These are phyloP conservation scores for Polypterus bichir DNA, from an alignment of 2,113 vertebrate genomes.

Conservation along the genomic window DNA sequence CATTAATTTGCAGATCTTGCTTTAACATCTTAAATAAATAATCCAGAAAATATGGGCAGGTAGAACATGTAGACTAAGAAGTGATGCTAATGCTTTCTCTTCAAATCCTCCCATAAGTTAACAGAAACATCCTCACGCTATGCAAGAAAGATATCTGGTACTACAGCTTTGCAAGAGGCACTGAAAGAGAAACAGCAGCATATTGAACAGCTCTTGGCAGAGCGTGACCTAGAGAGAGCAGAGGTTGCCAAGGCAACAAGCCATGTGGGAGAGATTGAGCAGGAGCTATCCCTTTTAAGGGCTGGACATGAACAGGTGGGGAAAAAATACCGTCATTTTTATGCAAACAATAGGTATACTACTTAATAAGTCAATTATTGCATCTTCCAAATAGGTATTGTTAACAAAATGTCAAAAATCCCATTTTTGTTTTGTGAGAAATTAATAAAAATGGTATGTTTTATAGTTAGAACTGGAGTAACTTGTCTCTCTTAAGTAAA, in stretches of 20 bases:
- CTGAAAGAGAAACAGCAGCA: conserved; percentile 98
- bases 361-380: too few relatives aligned
- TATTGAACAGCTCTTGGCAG: conserved; percentile 92
- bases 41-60: background rate
- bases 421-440: too few relatives aligned
- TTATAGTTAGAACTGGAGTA: too few relatives aligned
- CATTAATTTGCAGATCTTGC: background rate
- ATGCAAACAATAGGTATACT: too few relatives aligned
- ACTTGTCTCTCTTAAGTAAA: too few relatives aligned
- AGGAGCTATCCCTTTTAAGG: conserved; percentile 71
- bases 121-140: conserved; percentile 95
- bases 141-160: conserved; percentile 89
- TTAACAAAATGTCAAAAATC: too few relatives aligned
- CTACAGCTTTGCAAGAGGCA: conserved; percentile 89
- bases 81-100: background rate
- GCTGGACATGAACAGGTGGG: conserved; percentile 88
- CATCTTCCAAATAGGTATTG: too few relatives aligned
- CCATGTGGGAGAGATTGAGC: conserved; percentile 86
- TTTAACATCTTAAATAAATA: too few relatives aligned
- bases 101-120: conserved; percentile 46
- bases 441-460: too few relatives aligned
- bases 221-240: conserved; percentile 86
- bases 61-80: conserved; percentile 9
- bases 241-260: conserved; percentile 92
- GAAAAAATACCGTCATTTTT: background rate